Base-by-base conservation (phyloP, 2,797 vertebrate genomes). In the Gymnodraco acuticeps region DNA sequence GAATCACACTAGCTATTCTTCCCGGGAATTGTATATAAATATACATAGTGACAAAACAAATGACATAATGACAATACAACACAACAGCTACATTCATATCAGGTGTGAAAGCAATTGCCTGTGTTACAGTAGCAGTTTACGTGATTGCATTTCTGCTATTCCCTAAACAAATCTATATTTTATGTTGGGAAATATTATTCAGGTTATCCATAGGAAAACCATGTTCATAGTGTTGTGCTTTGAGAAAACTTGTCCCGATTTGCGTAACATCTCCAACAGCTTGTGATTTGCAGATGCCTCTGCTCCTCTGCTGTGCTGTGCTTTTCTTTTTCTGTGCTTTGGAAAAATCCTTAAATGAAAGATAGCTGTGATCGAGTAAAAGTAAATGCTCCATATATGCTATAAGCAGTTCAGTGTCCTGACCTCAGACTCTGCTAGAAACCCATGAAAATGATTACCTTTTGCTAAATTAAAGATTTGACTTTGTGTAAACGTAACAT, bases 31-130 rank as follows among this genome's bases (percentile, higher is more conserved):
- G 53, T 64, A 42, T 38, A 46, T 67, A 64, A 64, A 67, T 58
- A 72, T 59, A 66, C 54, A 67, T 43, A 41, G 54, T 64, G 46
- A 51, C 51, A 73, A 69, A 66, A 78, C 62, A 64, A 70, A 78
- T 69, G 55, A 66, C 68, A 68, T 68, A 69, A 71, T 62, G 46
- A 62, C 14, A 41, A 33, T 64, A 66, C 64, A 76, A 60, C 23
- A 50, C 52, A 42, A 31, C 51, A 33, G 42, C 47, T 42, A 45
- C 51, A 70, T 27, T 10, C 17, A 55, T 67, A 52, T 80, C 38
- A 20, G 47, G 42, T 66, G 50, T 69, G 46, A 80, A 75, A 53
- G 59, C 55, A 68, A 5, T 59, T n/a, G 46, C 17, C 58, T 58
- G 50, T 64, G 82, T 78, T 58, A 74, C 45, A 68, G 17, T 47